Percentiles rank a stretch among this genome's conserved stretches.
Evolutionary conservation across 2,888 invertebrate species (phyloP).

Genomic region (Apodemia hepburni): DNA sequence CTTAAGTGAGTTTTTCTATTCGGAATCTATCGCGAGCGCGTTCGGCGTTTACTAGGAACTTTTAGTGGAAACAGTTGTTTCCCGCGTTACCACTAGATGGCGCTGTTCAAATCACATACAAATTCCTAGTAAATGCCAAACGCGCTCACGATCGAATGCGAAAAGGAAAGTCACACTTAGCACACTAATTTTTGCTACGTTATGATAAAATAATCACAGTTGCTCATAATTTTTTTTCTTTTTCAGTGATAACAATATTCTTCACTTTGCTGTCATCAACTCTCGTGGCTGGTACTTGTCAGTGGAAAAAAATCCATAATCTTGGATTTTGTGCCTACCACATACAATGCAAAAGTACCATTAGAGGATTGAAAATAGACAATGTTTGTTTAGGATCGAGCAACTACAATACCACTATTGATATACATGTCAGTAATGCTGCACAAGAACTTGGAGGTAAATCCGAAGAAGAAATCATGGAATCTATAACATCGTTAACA

Average conservation of each 20-base stretch:
- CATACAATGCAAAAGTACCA: slow-evolving; percentile 45
- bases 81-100: too few species aligned
- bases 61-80: too few species aligned
- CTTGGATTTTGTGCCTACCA: slow-evolving; percentile 45
- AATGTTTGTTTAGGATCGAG: slow-evolving; percentile 50
- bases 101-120: too few species aligned
- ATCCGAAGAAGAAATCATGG: slow-evolving; percentile 42
- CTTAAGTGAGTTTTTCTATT: too few species aligned
- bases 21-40: too few species aligned
- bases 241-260: slow-evolving; percentile 42
- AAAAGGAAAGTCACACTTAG: too few species aligned
- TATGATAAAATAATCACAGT: too few species aligned
- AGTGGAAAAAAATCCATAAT: slow-evolving; percentile 37
- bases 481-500: slow-evolving; percentile 47
- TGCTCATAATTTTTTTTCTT: slow-evolving; percentile 10
- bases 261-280: slow-evolving; percentile 37
- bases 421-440: slow-evolving; percentile 48
- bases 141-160: too few species aligned
- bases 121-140: too few species aligned
- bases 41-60: too few species aligned
- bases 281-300: slow-evolving; percentile 44
- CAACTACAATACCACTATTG: slow-evolving; percentile 49
- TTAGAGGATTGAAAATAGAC: slow-evolving; percentile 43
- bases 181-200: too few species aligned
- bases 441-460: slow-evolving; percentile 15